Evolutionary conservation across 2,797 vertebrate species (phyloP).

Genomic region (Acanthiza pusilla): DNA sequence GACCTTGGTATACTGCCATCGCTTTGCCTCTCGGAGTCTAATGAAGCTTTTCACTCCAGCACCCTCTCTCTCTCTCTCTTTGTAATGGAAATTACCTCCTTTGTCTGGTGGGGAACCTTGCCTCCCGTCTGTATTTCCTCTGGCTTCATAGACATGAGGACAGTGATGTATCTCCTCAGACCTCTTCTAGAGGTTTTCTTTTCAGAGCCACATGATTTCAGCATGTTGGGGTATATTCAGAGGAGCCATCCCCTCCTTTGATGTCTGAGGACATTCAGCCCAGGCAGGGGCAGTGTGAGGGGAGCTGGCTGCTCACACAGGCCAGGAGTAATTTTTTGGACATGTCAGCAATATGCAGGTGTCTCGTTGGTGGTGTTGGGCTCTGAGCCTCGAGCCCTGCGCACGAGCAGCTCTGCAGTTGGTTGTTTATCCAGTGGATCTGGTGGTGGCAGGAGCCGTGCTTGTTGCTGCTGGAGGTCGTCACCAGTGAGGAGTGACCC

Average conservation of each 20-base stretch:
- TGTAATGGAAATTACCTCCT: constrained; percentile 84
- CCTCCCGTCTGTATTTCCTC: constrained; percentile 15
- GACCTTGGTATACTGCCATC: constrained; percentile 93
- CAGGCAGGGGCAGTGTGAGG: background rate
- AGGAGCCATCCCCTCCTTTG: rapidly evolving
- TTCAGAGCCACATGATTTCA: background rate
- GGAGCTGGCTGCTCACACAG: background rate
- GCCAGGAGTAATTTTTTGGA: background rate
- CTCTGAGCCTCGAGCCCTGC: background rate
- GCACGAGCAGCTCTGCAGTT: background rate
- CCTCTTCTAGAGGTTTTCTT: constrained; percentile 20
- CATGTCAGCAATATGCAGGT: background rate
- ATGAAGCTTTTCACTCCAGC: constrained; percentile 87
- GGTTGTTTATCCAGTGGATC: background rate
- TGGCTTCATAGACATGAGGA: constrained; percentile 21
- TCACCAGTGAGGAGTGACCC: background rate
- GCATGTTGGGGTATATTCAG: background rate
- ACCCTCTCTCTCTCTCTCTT: constrained; percentile 72
- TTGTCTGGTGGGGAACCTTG: constrained; percentile 63
- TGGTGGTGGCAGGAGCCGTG: rapidly evolving
- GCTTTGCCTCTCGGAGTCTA: constrained; percentile 84
- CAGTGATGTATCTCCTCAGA: constrained; percentile 22
- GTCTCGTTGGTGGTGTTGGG: background rate
- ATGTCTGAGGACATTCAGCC: background rate
- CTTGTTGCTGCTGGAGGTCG: background rate